Conservation (phyloP, 2,797 vertebrate genomes). For the Glyptemys insculpta region DNA sequence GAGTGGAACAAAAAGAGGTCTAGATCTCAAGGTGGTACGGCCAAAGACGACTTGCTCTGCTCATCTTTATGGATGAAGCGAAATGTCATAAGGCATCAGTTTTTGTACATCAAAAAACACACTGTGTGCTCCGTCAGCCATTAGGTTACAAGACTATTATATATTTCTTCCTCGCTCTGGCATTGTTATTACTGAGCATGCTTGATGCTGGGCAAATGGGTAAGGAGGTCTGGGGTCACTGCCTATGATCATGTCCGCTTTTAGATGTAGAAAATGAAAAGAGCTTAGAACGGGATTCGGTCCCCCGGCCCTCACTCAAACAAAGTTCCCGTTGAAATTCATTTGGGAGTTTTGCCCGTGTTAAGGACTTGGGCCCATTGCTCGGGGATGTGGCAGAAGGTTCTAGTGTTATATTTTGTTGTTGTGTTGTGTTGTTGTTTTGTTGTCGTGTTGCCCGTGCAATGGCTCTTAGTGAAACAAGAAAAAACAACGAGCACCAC, state of each 20-base stretch:
- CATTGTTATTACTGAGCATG: rapidly evolving
- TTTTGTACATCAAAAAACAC: rapidly evolving
- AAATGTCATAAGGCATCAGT: rapidly evolving
- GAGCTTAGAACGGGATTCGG: not conserved
- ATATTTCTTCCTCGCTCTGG: not conserved
- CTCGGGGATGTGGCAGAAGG: not conserved
- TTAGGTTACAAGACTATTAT: not conserved
- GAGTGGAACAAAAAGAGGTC: not conserved
- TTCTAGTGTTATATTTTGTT: not conserved
- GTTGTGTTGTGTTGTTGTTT: not conserved
- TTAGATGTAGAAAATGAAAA: not conserved
- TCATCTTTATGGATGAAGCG: not conserved
- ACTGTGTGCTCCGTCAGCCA: not conserved
- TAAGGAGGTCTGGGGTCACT: not conserved
- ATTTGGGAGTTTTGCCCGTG: not conserved
- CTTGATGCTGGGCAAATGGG: rapidly evolving
- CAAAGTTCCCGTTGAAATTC: not conserved
- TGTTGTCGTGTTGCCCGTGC: not conserved
- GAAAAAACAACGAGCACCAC: not conserved
- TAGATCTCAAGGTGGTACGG: not conserved
- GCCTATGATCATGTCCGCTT: rapidly evolving
- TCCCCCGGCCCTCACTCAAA: rapidly evolving
- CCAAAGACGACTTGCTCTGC: not conserved
- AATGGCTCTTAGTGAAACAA: not conserved
- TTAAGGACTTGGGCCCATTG: not conserved